Evolutionary conservation across 2,113 vertebrate species (phyloP), one percentile per base, ranked within the genome.

Genomic region (Erinaceus europaeus): DNA sequence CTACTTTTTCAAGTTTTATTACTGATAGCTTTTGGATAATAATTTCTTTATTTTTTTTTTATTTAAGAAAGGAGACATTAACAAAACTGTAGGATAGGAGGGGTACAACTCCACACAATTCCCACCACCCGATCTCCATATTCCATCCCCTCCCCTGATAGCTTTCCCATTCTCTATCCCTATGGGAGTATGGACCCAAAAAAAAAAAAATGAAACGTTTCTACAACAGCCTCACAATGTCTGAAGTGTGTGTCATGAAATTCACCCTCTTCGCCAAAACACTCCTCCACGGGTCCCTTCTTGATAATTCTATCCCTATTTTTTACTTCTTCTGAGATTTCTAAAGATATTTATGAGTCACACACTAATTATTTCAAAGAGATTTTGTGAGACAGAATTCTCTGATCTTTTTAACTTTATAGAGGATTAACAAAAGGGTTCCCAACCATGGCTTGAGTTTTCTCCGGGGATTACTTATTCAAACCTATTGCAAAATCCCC

Each of bases 321-420:
- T 87, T 71, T 61, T 17, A 5, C 36, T 87, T 87, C 32, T 71
- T 15, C 11, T 38, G 48, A 83, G 46, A 53, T 75, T 27, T 64
- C 18, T n/a, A 14, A 89, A 53, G 9, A 14, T 18, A 84, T 69
- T 79, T 57, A 73, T 84, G 36, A 90, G 34, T 48, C 67, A 80
- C 13, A 72, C 23, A 55, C 20, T 40, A 88, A 53, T 81, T 18
- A 76, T 75, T 88, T 42, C 32, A 90, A 80, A 90, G 21, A 84
- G 11, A 12, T 38, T 81, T 48, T 77, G 32, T 68, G 62, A 48
- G 42, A 44, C 25, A 32, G n/a, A 42, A 73, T 59, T 73, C 13
- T 82, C 23, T 65, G 25, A 48, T 73, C 9, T 68, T 83, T 88
- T 62, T 62, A 50, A 67, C 57, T 82, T 82, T 53, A 23, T 29